Evolutionary conservation across 2,113 vertebrate genomes (phyloP), one percentile per base, ranked within the genome.

Genomic region (Micronycteris hirsuta): DNA sequence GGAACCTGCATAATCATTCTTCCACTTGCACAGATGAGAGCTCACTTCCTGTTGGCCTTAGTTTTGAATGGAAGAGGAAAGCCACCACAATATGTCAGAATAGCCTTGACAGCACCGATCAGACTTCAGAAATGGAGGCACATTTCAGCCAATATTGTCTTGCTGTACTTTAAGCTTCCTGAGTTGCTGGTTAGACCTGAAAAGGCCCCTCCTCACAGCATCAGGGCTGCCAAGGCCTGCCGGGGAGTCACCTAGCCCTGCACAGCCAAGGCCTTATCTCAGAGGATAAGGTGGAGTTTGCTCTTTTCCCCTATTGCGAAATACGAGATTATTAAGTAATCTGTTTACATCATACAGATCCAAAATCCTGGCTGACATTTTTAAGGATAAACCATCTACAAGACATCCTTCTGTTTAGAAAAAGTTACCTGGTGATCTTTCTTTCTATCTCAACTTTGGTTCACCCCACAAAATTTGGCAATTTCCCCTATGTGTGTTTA

Each of bases 241-340:
- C 31, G 84, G 97, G 97, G 97, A 98, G 97, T 97, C 85, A 96
- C 8, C 96, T 94, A 93, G 65, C 10, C 92, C 90, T 0, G 1
- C n/a, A 71, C 91, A 97, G 98, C 98, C 98, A 98, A 98, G 96
- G 96, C 95, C 97, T 99, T 98, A 99, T 99, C 98, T 98, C 92
- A 78, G 95, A 98, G 98, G 98, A 98, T 98, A 98, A 98, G 98
- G 98, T 98, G 98, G 98, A 97, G 98, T 97, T 98, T 98, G 96
- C 93, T 96, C 98, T 98, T 98, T 98, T 98, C 97, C 98, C 97
- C 97, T 97, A 93, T 98, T 98, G 97, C 97, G 77, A 98, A 98
- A 98, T 95, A 80, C 56, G 80, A 93, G 54, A 97, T 93, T 97
- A 97, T 98, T 97, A 97, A 98, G 98, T 98, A 97, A 98, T 98